Conservation (phyloP, 2,888 invertebrate genomes). For the Myathropa florea region DNA sequence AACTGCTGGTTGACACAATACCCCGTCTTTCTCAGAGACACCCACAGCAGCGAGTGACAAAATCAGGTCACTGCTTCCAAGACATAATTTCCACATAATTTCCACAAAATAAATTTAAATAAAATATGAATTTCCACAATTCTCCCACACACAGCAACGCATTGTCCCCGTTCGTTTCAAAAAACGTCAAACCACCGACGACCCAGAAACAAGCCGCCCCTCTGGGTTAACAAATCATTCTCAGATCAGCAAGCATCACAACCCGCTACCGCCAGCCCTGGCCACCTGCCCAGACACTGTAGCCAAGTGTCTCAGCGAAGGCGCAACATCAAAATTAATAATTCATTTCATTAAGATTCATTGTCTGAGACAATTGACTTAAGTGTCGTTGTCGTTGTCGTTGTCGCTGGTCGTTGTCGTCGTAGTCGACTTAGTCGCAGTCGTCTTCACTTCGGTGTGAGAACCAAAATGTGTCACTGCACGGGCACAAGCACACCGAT, state of each 20-base stretch:
- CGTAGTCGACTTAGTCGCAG: constrained; percentile 17
- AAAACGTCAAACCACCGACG: neutral
- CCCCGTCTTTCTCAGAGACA: constrained; percentile 8
- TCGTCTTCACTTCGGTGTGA: constrained; percentile 20
- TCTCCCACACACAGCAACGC: constrained; percentile 34
- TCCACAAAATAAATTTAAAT: constrained; percentile 44
- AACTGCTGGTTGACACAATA: constrained; percentile 8
- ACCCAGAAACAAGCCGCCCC: constrained; percentile 4
- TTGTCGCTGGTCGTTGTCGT: constrained; percentile 48
- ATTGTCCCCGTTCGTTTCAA: constrained; percentile 15
- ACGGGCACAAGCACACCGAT: too few species aligned
- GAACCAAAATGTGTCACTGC: constrained; percentile 57
- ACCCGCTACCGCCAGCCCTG: constrained; percentile 21
- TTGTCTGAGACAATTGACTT: constrained; percentile 61
- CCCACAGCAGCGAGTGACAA: constrained; percentile 38
- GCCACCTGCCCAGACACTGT: neutral
- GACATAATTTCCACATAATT: constrained; percentile 56
- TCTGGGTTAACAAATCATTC: constrained; percentile 65
- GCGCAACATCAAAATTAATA: constrained; percentile 65
- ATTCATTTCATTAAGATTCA: constrained; percentile 71
- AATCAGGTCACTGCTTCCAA: constrained; percentile 49
- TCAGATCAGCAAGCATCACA: constrained; percentile 57
- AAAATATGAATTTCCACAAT: constrained; percentile 29
- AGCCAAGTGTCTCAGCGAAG: constrained; percentile 40
- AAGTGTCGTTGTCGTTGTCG: constrained; percentile 62